These are phyloP conservation scores for Antechinus stuartii DNA, from an alignment of 2,113 vertebrate species.

Conservation along the genomic window DNA sequence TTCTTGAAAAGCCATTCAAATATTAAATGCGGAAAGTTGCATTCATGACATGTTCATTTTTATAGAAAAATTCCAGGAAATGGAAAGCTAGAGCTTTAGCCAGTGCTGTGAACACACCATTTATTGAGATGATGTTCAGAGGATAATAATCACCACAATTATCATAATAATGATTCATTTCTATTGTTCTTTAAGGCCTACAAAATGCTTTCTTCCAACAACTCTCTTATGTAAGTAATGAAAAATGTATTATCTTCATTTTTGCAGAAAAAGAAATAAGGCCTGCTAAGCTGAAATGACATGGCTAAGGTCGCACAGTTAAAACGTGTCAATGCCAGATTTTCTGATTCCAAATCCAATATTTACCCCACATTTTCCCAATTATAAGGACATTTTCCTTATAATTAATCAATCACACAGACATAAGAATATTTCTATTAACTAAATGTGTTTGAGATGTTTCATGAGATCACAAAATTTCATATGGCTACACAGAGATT, in stretches of 20 bases:
- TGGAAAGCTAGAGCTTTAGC: background rate
- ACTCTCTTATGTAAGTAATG: background rate
- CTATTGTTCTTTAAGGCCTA: background rate
- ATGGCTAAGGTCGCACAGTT: background rate
- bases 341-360: background rate
- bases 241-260: background rate
- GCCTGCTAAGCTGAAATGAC: background rate
- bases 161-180: background rate
- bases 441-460: background rate
- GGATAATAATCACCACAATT: constrained; percentile 5
- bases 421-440: background rate
- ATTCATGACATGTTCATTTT: background rate
- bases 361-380: background rate
- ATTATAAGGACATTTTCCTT: background rate
- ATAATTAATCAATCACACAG: background rate
- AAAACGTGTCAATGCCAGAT: background rate
- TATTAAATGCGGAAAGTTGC: background rate
- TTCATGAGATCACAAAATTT: background rate
- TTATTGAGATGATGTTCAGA: background rate
- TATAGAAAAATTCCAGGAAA: constrained; percentile 4
- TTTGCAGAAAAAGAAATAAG: background rate
- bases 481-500: background rate
- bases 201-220: background rate
- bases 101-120: background rate
- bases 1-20: constrained; percentile 34